Percentiles rank a stretch among this genome's conserved stretches.
Evolutionary conservation across 2,888 invertebrate genomes (phyloP).

Genomic region (Tillus elongatus): DNA sequence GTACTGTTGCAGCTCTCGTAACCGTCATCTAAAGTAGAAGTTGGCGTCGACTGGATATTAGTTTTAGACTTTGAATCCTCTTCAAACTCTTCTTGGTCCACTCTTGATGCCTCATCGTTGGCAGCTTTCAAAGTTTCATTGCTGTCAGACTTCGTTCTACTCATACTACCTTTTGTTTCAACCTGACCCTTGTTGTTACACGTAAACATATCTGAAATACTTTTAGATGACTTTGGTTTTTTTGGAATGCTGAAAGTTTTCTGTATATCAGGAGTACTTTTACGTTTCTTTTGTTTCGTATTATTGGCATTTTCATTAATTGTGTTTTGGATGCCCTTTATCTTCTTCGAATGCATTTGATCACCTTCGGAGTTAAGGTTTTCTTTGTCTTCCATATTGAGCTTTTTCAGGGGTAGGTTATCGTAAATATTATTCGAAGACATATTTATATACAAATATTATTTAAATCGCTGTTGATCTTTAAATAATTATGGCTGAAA

Average conservation of each 20-base stretch:
- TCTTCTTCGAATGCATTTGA: constrained; percentile 22
- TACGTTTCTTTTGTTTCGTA: constrained; percentile 32
- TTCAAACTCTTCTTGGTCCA: constrained; percentile 19
- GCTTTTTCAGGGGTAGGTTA: constrained; percentile 33
- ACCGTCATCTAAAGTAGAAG: constrained; percentile 51
- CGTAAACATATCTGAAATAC: constrained; percentile 29
- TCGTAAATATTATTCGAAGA: constrained; percentile 34
- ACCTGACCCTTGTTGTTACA: constrained; percentile 17
- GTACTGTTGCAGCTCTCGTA: constrained; percentile 60
- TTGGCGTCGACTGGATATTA: constrained; percentile 34
- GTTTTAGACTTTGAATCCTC: constrained; percentile 16
- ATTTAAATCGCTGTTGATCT: too few species aligned
- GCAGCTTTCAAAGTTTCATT: constrained; percentile 25
- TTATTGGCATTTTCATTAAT: constrained; percentile 19
- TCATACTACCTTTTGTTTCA: constrained; percentile 13
- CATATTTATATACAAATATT: constrained; percentile 17
- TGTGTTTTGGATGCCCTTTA: constrained; percentile 28
- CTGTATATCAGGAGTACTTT: constrained; percentile 32
- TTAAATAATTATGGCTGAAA: too few species aligned
- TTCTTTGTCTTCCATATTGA: constrained; percentile 24
- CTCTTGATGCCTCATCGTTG: constrained; percentile 15
- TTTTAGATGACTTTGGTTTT: constrained; percentile 30
- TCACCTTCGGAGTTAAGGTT: constrained; percentile 17
- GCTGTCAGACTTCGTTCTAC: constrained; percentile 22
- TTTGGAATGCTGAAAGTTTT: constrained; percentile 24